These are phyloP conservation scores for Scarus forsteni DNA, from an alignment of 2,797 vertebrate genomes.

Conservation along the genomic window DNA sequence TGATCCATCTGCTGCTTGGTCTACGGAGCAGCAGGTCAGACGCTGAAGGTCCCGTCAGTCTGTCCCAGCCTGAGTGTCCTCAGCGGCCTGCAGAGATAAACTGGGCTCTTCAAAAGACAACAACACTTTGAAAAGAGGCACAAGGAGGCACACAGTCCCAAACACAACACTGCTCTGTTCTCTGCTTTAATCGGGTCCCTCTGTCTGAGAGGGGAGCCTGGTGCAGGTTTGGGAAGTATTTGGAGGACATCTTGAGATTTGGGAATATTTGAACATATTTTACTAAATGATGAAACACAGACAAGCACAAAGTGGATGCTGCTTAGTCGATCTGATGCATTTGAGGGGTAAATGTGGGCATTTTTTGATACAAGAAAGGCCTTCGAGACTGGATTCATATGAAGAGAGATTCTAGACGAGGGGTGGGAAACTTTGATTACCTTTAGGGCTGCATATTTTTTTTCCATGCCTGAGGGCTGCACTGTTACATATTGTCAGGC, in stretches of 20 bases:
- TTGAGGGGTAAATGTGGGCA: too few species aligned
- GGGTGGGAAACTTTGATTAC: too few species aligned
- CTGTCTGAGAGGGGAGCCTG: slow-evolving; percentile 26
- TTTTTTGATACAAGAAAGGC: too few species aligned
- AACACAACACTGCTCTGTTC: slow-evolving; percentile 59
- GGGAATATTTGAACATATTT: too few species aligned
- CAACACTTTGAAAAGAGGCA: slow-evolving; percentile 50
- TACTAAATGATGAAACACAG: too few species aligned
- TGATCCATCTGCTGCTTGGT: background rate
- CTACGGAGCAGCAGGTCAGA: slow-evolving; percentile 8
- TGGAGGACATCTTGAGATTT: background rate
- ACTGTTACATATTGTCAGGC: too few species aligned
- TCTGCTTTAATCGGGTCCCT: slow-evolving; percentile 24
- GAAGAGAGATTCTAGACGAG: too few species aligned
- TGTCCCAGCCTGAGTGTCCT: slow-evolving; percentile 21
- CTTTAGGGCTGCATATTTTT: too few species aligned
- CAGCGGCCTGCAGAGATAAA: slow-evolving; percentile 41
- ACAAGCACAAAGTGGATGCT: too few species aligned
- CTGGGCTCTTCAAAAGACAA: slow-evolving; percentile 51
- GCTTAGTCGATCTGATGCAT: too few species aligned
- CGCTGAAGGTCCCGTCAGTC: slow-evolving; percentile 13
- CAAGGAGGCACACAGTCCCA: slow-evolving; percentile 16
- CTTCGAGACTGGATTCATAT: too few species aligned
- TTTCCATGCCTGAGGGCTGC: too few species aligned
- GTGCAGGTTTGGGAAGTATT: background rate